These are phyloP conservation scores for Zygothrica quintamaculata DNA, from an alignment of 2,888 invertebrate species.

Conservation along the genomic window DNA sequence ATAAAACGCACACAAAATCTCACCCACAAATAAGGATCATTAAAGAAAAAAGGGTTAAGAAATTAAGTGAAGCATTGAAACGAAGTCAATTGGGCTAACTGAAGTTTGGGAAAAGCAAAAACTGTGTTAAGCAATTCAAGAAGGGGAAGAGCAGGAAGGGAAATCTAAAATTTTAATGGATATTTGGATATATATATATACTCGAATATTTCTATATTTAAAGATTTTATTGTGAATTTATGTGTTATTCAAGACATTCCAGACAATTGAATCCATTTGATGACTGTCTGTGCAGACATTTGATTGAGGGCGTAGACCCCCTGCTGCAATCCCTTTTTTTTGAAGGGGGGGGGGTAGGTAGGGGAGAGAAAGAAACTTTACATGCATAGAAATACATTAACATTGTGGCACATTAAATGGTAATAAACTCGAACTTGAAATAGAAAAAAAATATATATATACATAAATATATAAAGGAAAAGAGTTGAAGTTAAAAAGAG, in stretches of 20 bases:
- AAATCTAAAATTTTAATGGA: too few relatives aligned
- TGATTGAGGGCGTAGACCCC: constrained; percentile 43
- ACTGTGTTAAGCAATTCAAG: too few relatives aligned
- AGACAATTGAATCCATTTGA: constrained; percentile 44
- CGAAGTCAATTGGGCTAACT: not conserved
- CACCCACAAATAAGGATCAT: not conserved
- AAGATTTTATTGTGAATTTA: constrained; percentile 36
- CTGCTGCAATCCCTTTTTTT: constrained; percentile 20
- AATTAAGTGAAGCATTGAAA: not conserved
- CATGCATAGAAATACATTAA: constrained; percentile 57
- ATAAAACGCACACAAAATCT: constrained; percentile 1
- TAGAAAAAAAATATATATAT: not conserved
- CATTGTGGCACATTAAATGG: constrained; percentile 63
- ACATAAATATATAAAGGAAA: not conserved
- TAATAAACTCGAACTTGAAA: constrained; percentile 47
- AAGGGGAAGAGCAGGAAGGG: too few relatives aligned
- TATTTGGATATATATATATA: too few relatives aligned
- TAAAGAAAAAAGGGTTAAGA: not conserved
- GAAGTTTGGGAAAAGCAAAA: too few relatives aligned
- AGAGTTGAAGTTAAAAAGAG: not conserved
- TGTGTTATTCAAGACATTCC: constrained; percentile 27
- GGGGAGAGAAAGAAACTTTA: constrained; percentile 19
- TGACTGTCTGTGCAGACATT: constrained; percentile 47
- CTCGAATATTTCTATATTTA: constrained; percentile 16
- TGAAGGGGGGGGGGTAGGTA: too few relatives aligned